Conservation (phyloP, 1,140 invertebrate genomes). For the Chymomyza costata region DNA sequence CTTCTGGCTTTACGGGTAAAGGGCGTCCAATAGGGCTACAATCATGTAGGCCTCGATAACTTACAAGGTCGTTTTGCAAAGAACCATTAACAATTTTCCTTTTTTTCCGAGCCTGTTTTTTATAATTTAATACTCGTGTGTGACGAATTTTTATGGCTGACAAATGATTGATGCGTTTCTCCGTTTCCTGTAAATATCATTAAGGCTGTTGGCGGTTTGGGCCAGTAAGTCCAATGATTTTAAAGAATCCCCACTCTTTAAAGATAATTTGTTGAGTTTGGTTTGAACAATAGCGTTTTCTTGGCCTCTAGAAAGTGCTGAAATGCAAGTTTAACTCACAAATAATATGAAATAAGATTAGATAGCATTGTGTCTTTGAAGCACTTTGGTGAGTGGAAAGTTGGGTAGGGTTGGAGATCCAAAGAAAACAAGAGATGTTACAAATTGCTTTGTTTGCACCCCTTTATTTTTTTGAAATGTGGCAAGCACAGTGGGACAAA, state of each 20-base stretch:
- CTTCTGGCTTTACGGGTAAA: constrained; percentile 21
- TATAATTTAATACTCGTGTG: constrained; percentile 64
- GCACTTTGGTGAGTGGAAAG: constrained; percentile 16
- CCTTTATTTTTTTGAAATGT: constrained; percentile 38
- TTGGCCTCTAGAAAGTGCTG: constrained; percentile 37
- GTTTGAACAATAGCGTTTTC: constrained; percentile 15
- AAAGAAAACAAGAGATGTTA: constrained; percentile 54
- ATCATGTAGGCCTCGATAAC: constrained; percentile 40
- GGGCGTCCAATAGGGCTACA: constrained; percentile 30
- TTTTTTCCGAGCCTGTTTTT: constrained; percentile 34
- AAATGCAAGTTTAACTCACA: constrained; percentile 66
- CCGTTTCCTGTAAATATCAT: constrained; percentile 68
- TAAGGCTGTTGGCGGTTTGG: constrained; percentile 41
- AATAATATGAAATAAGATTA: constrained; percentile 73
- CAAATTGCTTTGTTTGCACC: constrained; percentile 70
- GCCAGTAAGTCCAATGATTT: constrained; percentile 19
- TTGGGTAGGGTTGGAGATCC: constrained; percentile 18
- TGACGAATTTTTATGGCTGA: constrained; percentile 74
- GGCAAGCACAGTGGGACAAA: constrained; percentile 21
- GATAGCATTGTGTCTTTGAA: constrained; percentile 64
- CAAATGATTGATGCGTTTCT: constrained; percentile 71
- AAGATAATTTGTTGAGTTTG: constrained; percentile 35
- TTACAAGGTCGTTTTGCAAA: constrained; percentile 67
- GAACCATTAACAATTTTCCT: constrained; percentile 59
- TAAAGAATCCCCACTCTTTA: constrained; percentile 40